Evolutionary conservation across 2,888 invertebrate genomes (phyloP).

Genomic region (Lacanobia oleracea): DNA sequence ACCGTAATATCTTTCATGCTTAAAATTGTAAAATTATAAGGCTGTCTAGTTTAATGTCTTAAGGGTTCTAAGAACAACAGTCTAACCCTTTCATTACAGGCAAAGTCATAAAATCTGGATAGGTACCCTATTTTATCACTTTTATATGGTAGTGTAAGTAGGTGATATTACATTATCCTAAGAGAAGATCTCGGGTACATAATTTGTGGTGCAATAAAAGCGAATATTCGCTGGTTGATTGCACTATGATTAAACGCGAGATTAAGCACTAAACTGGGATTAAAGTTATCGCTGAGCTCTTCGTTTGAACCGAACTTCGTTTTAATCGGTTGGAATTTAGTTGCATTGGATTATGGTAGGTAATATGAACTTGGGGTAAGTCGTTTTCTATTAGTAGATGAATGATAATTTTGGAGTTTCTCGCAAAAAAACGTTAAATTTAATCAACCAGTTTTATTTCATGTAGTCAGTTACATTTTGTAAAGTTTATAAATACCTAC

Average conservation of each 20-base stretch:
- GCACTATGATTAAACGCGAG: slow-evolving; percentile 55
- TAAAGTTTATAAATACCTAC: slow-evolving; percentile 1
- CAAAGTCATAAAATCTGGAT: slow-evolving; percentile 33
- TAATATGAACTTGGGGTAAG: slow-evolving; percentile 32
- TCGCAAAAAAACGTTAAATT: not conserved
- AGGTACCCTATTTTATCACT: slow-evolving; percentile 39
- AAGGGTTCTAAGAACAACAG: slow-evolving; percentile 7
- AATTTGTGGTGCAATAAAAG: slow-evolving; percentile 68
- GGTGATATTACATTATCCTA: slow-evolving; percentile 50
- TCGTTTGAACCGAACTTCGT: slow-evolving; percentile 45
- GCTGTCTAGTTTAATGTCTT: not conserved
- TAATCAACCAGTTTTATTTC: too few species aligned
- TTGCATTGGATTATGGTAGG: slow-evolving; percentile 48
- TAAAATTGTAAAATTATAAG: not conserved
- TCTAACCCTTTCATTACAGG: not conserved
- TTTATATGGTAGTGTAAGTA: slow-evolving; percentile 39
- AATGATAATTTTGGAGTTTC: not conserved
- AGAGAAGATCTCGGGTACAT: slow-evolving; percentile 55
- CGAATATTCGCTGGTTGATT: slow-evolving; percentile 56
- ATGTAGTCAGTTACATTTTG: not conserved
- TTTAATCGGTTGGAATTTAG: slow-evolving; percentile 50
- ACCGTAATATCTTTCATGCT: not conserved
- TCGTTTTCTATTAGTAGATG: slow-evolving; percentile 20
- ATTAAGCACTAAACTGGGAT: slow-evolving; percentile 61
- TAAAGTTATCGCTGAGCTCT: slow-evolving; percentile 44